Percentiles rank a stretch among this genome's conserved stretches.
phyloP scores from a whole-genome alignment of 64 coral and sea anemone species.

The Astreopora myriophthalma region DNA sequence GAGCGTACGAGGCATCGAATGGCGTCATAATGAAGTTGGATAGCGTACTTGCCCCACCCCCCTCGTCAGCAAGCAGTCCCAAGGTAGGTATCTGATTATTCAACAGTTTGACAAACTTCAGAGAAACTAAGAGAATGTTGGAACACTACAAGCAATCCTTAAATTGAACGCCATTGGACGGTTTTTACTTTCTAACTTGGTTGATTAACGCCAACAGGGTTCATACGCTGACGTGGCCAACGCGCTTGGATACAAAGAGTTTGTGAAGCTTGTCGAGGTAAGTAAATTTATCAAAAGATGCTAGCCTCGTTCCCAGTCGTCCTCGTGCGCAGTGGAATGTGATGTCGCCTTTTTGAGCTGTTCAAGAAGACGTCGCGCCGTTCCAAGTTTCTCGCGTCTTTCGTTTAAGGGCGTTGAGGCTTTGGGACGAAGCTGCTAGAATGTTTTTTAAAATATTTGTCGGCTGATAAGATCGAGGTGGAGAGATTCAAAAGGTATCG shows the following conservation, averaged over 20 bases:
- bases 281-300: not conserved
- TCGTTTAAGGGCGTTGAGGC: no score
- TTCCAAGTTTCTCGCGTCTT: no score
- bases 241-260: conserved; percentile 29
- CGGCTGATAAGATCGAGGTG: no score
- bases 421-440: no score
- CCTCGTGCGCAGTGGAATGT: no score
- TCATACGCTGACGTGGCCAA: conserved; percentile 30
- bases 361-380: no score
- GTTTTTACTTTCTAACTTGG: not conserved
- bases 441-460: no score
- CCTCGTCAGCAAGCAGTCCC: not conserved
- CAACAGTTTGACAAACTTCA: not conserved
- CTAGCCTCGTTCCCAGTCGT: no score
- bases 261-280: conserved; percentile 39
- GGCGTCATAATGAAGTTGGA: conserved; percentile 57
- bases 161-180: not conserved
- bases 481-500: no score
- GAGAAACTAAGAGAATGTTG: no score
- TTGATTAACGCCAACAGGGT: not conserved
- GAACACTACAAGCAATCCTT: not conserved
- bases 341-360: no score
- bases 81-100: not conserved
- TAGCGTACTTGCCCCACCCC: conserved; percentile 15
- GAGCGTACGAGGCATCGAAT: conserved; percentile 46